Percentiles rank a stretch among this genome's conserved stretches.
phyloP scores from a whole-genome alignment of 2,113 vertebrate species.

The Theristicus caerulescens region DNA sequence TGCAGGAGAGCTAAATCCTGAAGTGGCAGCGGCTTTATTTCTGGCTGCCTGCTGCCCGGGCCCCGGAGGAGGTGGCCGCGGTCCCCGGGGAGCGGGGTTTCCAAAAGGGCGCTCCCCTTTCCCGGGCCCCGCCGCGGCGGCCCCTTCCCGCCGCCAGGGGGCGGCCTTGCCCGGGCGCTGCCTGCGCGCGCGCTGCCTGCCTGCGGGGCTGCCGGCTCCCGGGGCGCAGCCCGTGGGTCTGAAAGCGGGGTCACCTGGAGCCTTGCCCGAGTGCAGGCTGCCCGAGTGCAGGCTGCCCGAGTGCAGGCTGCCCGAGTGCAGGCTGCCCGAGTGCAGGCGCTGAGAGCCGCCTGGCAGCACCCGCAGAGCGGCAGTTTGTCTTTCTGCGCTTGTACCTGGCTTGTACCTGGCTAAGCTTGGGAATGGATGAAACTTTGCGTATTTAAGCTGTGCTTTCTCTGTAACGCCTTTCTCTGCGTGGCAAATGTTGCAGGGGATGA shows the following conservation, averaged over 20 bases:
- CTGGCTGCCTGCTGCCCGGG: fast-evolving
- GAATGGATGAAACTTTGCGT: fast-evolving
- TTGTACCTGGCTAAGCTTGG: fast-evolving
- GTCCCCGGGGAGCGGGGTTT: neutral
- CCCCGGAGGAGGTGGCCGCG: fast-evolving
- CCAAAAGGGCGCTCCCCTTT: fast-evolving
- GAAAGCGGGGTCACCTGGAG: fast-evolving
- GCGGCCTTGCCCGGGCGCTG: no score
- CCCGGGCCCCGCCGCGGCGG: no score
- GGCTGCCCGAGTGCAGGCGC: neutral
- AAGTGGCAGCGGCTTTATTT: fast-evolving
- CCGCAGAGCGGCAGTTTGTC: neutral
- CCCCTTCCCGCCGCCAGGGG: no score
- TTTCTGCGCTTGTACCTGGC: fast-evolving
- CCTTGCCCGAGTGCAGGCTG: no score
- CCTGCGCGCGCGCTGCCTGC: no score
- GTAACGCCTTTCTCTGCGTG: fast-evolving
- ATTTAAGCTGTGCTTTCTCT: neutral
- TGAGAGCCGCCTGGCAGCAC: fast-evolving
- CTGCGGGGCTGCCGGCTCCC: no score
- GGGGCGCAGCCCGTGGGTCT: fast-evolving
- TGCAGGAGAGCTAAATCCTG: fast-evolving
- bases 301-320: neutral
- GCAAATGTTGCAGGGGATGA: fast-evolving
- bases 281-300: no score